Base-by-base conservation (phyloP, 2,113 vertebrate genomes). In the Promerops cafer region DNA sequence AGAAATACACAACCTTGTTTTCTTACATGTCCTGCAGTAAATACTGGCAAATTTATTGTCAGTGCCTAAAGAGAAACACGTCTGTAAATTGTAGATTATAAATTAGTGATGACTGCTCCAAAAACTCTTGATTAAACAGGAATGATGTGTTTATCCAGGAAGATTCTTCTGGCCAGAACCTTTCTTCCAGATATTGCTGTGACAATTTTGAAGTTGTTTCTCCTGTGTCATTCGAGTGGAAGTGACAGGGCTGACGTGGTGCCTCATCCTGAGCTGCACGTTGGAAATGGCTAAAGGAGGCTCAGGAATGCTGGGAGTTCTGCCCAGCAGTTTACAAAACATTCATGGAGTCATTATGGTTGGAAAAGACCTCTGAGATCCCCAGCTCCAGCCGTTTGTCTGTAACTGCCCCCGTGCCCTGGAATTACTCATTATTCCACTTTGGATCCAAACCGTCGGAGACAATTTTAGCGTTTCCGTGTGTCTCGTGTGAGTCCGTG, bases 391-490 rank as follows among this genome's bases (percentile, higher is more conserved):
- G 2, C 24, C 21, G 1, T 33, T 10, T 27, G 15, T 35, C 31
- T n/a, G 26, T 18, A 16, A 6, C 33, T 85, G 10, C 31, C 16
- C 19, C 44, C 1, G 0, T 3, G 22, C 35, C 7, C 53, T 49
- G 18, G 26, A 57, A 20, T 40, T 28, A 6, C 4, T 2, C n/a
- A 5, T 80, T 16, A 2, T 85, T 79, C 72, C 19, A 4, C 40
- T 61, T 72, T 2, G 35, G 15, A 33, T 7, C 31, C 39, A 30
- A 64, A 13, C 26, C 10, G 0, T 8, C 3, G 1, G 5, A 10
- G 20, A 5, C 35, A 17, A 2, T 7, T 65, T 31, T 1, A 31
- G 37, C 1, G 1, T 83, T 69, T 50, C 68, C 8, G 0, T n/a
- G n/a, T n/a, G n/a, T 14, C 59, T 56, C 7, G 0, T 45, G 49